Conservation (phyloP, 37 sponge, comb jelly and placozoan species). For the Tethya wilhelma region DNA sequence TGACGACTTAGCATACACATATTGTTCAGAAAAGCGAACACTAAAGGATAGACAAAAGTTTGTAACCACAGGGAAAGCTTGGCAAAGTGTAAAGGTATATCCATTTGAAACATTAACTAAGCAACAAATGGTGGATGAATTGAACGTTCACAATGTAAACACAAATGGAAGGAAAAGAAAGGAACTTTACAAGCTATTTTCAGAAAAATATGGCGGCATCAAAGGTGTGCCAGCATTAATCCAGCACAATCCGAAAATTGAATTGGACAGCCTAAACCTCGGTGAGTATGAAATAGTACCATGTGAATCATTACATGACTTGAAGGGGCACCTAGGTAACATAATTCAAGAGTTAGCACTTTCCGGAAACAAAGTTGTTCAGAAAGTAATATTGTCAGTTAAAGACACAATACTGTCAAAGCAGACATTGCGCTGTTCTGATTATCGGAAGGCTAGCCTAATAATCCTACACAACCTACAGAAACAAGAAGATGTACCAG, state of each 20-base stretch:
- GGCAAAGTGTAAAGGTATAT: too few species aligned
- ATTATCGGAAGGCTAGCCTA: constrained; percentile 5
- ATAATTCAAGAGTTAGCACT: neutral
- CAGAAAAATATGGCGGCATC: constrained; percentile 15
- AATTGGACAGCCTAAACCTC: constrained; percentile 1
- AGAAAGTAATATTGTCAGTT: neutral
- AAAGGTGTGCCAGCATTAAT: constrained; percentile 9
- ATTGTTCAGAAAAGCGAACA: constrained; percentile 5
- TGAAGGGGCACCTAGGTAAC: constrained; percentile 19
- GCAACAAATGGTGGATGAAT: neutral
- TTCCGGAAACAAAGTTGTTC: too few species aligned
- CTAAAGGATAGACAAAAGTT: constrained; percentile 19
- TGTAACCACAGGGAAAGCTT: neutral
- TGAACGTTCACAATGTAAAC: neutral
- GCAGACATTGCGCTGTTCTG: neutral
- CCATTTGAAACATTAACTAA: neutral
- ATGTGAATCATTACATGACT: constrained; percentile 34
- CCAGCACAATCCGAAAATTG: neutral
- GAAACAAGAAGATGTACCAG: neutral
- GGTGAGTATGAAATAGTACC: constrained; percentile 1
- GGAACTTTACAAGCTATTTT: neutral
- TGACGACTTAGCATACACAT: constrained; percentile 17
- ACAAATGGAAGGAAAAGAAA: neutral
- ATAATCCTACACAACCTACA: neutral
- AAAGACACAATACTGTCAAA: neutral